Conservation (phyloP, 2,113 vertebrate genomes). For the Macquaria ambigua region DNA sequence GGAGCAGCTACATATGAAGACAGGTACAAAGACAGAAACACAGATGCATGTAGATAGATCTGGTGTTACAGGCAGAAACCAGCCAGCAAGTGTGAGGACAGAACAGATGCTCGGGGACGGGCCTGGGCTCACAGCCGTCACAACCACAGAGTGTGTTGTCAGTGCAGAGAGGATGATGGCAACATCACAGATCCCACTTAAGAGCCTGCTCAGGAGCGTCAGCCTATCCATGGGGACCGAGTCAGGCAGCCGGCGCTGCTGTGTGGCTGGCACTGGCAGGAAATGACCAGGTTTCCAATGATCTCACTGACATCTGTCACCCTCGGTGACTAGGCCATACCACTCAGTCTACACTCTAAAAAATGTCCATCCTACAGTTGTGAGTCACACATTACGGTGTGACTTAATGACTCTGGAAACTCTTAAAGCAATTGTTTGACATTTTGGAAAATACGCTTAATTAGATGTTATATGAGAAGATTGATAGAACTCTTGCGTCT, state of each 20-base stretch:
- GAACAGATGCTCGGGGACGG: slow-evolving; percentile 70
- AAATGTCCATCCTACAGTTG: not conserved
- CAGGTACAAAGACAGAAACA: slow-evolving; percentile 56
- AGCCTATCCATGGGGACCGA: slow-evolving; percentile 3
- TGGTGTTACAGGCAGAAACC: slow-evolving; percentile 54
- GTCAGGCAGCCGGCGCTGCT: slow-evolving; percentile 29
- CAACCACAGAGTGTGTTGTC: slow-evolving; percentile 57
- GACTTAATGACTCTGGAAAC: no score
- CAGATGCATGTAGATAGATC: slow-evolving; percentile 34
- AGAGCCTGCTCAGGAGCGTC: slow-evolving; percentile 47
- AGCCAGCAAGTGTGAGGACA: slow-evolving; percentile 56
- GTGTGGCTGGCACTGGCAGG: slow-evolving; percentile 34
- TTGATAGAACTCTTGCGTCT: not conserved
- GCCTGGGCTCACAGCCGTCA: slow-evolving; percentile 41
- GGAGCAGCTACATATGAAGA: slow-evolving; percentile 53
- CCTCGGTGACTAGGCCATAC: slow-evolving; percentile 4
- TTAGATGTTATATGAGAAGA: not conserved
- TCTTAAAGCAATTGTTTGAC: not conserved
- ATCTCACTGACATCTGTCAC: slow-evolving; percentile 65
- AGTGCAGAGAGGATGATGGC: slow-evolving; percentile 58
- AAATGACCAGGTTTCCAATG: slow-evolving; percentile 52
- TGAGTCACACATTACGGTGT: not conserved
- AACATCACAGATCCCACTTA: slow-evolving; percentile 66
- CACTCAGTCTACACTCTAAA: not conserved
- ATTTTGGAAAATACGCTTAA: not conserved